Evolutionary conservation across 2,888 invertebrate genomes (phyloP).

Genomic region (Volucella zonaria): DNA sequence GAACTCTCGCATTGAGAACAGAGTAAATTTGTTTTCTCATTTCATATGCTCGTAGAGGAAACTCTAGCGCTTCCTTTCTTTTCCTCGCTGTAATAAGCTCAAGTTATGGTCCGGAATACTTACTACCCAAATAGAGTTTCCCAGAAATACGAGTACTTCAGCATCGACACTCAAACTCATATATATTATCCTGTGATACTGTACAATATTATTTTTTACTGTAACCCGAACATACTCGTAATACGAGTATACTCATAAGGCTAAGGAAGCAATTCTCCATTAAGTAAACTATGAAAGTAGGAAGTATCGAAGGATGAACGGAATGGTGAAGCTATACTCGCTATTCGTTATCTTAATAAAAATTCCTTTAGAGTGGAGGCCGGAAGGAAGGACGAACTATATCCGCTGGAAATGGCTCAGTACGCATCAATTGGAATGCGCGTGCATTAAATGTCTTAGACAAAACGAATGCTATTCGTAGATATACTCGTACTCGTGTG

Average conservation of each 20-base stretch:
- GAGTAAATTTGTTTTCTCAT: constrained; percentile 37
- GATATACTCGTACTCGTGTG: not conserved
- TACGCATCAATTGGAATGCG: constrained; percentile 31
- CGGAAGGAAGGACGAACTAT: constrained; percentile 41
- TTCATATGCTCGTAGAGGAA: not conserved
- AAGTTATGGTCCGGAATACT: constrained; percentile 25
- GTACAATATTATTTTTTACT: too few species aligned
- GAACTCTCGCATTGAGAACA: constrained; percentile 36
- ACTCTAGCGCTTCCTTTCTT: constrained; percentile 33
- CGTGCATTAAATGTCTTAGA: constrained; percentile 3
- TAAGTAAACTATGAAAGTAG: too few species aligned
- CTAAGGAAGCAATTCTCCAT: too few species aligned
- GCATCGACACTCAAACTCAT: too few species aligned
- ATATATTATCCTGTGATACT: not conserved
- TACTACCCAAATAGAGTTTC: constrained; percentile 40
- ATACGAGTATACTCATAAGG: too few species aligned
- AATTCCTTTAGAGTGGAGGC: constrained; percentile 31
- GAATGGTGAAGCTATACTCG: constrained; percentile 34
- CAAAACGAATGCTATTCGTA: not conserved
- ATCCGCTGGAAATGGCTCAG: constrained; percentile 41
- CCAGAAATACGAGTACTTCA: constrained; percentile 5
- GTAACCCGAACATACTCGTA: too few species aligned
- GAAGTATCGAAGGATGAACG: not conserved
- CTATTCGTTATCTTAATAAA: constrained; percentile 48
- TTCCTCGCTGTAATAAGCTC: constrained; percentile 35